These are phyloP conservation scores for Ptilonorhynchus violaceus DNA, from an alignment of 2,113 vertebrate species.

Conservation along the genomic window DNA sequence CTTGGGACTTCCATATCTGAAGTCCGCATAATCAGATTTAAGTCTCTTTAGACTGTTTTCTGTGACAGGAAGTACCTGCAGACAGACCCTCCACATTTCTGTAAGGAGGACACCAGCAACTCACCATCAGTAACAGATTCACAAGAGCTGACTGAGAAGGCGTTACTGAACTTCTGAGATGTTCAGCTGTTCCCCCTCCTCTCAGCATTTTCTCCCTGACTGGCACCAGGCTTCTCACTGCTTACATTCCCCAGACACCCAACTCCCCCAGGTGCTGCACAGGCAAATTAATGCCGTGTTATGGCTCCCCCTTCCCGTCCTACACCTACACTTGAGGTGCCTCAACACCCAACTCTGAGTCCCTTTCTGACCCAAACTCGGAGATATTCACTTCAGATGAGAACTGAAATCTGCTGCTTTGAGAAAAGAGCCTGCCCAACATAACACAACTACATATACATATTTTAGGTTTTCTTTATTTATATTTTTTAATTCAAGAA, in stretches of 20 bases:
- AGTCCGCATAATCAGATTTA: background rate
- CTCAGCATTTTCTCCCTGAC: background rate
- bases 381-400: background rate
- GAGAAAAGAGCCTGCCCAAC: background rate
- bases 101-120: background rate
- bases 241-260: background rate
- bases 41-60: background rate
- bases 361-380: background rate
- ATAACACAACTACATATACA: slow-evolving; percentile 57
- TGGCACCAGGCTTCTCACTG: background rate
- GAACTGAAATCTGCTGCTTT: background rate
- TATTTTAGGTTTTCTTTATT: slow-evolving; percentile 82
- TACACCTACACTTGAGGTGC: background rate
- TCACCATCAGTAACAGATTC: background rate
- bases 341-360: background rate
- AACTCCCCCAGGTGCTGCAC: background rate
- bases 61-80: background rate
- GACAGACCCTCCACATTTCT: background rate
- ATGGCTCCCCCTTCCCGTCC: background rate
- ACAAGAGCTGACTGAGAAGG: background rate
- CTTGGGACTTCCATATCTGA: background rate
- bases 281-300: background rate
- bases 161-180: background rate
- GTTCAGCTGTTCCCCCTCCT: background rate
- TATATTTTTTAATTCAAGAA: slow-evolving; percentile 85